A percentile compares a stretch with the other conserved stretches of the same genome.
phyloP scores from a whole-genome alignment of 2,113 vertebrate species.

The Cyphomyrus plagiostoma region DNA sequence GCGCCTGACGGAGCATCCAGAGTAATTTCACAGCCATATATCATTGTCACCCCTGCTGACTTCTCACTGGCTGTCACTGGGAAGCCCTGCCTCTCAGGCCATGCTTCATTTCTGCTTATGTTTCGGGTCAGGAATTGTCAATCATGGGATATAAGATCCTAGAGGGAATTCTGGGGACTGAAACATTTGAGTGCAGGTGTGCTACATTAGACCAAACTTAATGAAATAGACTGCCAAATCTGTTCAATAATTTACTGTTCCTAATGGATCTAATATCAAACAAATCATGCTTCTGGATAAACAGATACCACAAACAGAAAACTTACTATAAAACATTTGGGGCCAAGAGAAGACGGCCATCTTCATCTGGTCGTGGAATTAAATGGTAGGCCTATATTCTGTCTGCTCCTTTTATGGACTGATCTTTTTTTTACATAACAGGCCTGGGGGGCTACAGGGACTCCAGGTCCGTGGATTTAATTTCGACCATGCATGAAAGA shows the following conservation, averaged over 20 bases:
- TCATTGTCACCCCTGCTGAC: constrained; percentile 46
- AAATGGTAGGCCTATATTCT: not conserved
- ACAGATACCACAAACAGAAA: not conserved
- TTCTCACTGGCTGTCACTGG: constrained; percentile 36
- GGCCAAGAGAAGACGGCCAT: not conserved
- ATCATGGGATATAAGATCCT: not conserved
- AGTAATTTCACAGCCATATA: constrained; percentile 47
- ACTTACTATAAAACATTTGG: not conserved
- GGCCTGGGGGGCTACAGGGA: not conserved
- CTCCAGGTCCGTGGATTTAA: not conserved
- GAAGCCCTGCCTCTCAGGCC: not conserved
- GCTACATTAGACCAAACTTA: not conserved
- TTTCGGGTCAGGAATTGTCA: not conserved
- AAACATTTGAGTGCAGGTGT: not conserved
- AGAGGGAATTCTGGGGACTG: not conserved
- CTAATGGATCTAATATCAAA: not conserved
- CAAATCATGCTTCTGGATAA: not conserved
- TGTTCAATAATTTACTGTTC: not conserved
- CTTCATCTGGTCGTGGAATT: not conserved
- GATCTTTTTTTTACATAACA: not conserved
- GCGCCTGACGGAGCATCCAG: constrained; percentile 42
- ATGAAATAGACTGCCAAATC: not conserved
- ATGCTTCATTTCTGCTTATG: not conserved
- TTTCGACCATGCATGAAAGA: not conserved
- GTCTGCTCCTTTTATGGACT: not conserved